Conservation (phyloP, 2,797 vertebrate genomes). For the Mus caroli region DNA sequence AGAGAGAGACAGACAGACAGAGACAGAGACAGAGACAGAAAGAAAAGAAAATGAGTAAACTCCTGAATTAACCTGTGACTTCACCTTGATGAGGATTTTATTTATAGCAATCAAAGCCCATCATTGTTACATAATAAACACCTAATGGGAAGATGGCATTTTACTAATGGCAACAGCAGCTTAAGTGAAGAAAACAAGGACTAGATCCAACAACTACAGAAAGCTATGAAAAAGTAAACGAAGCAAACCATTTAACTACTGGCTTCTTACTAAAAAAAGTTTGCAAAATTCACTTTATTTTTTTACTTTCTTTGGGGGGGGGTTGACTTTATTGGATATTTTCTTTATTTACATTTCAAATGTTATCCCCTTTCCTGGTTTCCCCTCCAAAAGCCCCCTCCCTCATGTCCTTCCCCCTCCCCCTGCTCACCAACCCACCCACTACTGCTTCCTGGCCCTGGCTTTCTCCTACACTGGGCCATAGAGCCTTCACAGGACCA, state of each 20-base stretch:
- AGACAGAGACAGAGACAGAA: rapidly evolving
- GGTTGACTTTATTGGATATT: no score
- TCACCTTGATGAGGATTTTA: constrained; percentile 43
- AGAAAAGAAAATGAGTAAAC: background rate
- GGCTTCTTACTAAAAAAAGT: constrained; percentile 26
- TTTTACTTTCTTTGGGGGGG: no score
- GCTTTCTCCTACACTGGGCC: no score
- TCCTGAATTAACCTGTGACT: constrained; percentile 61
- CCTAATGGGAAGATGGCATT: background rate
- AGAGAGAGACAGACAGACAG: rapidly evolving
- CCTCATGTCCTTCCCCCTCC: no score
- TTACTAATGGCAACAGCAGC: background rate
- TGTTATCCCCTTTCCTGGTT: no score
- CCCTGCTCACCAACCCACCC: no score
- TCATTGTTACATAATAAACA: constrained; percentile 68
- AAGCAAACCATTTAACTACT: constrained; percentile 49
- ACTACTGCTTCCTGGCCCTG: no score
- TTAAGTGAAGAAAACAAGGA: constrained; percentile 31
- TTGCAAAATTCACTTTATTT: constrained; percentile 12
- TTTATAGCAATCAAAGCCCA: constrained; percentile 67
- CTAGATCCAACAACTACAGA: background rate
- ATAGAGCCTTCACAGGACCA: no score
- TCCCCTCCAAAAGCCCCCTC: no score
- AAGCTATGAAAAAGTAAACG: constrained; percentile 30
- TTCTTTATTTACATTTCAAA: no score